Evolutionary conservation across 2,888 invertebrate genomes (phyloP), one percentile per base, ranked within the genome.

Genomic region (Exocentrus adspersus): DNA sequence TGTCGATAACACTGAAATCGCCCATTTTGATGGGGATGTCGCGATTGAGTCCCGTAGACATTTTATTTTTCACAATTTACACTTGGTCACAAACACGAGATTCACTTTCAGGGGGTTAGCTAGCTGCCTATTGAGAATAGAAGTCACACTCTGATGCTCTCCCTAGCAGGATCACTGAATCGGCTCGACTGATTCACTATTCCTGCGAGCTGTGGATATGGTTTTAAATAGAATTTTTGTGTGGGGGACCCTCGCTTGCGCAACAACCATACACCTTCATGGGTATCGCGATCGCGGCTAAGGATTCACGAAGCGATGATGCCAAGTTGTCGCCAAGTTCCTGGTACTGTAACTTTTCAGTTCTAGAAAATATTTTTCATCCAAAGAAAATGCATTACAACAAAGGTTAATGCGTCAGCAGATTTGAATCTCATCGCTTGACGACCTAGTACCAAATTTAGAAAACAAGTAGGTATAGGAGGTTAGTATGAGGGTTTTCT

Each of bases 1-100:
- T 93, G 85, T 97, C 96, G 86, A 96, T 93, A 82, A 97, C 94
- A 86, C 94, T 94, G 87, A 94, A 94, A 84, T 96, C 95, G 77
- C 94, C 93, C 84, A 95, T 87, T 86, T 93, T 93, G 85, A 96
- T 94, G 79, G 96, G 96, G 86, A 95, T 94, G 87, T 93, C 73
- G 51, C 78, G 90, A 85, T 91, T 92, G 82, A 90, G 90, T 84
- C 91, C 87, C 86, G 93, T 92, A 82, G 93, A 91, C 93, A 93
- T 93, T 86, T 50, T 30, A 28, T 24, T 30, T 43, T 17, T 43
- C 28, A 54, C 43, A 10, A 9, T 54, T 43, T 24, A 7, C 28
- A 16, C 41, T 30, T 43, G n/a, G 16, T 54, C 54, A 54, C 54
- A 54, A n/a, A 43, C 54, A 54, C 54, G 54, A 14, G 4, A 14